Conservation (phyloP, 2,113 vertebrate genomes). For the Syngnathus typhle region DNA sequence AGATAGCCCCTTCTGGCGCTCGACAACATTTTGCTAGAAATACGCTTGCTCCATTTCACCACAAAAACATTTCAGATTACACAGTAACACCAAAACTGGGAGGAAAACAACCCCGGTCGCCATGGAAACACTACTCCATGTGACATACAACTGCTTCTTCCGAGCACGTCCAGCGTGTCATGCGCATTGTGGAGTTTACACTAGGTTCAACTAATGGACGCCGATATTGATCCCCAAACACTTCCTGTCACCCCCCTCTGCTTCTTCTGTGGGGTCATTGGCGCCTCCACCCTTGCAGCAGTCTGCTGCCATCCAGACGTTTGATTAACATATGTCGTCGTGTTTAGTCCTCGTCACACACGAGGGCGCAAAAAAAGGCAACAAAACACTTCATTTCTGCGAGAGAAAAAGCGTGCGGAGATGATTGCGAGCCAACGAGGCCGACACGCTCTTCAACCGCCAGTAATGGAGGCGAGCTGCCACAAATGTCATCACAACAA, state of each 20-base stretch:
- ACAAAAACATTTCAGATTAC: not conserved
- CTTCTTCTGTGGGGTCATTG: not conserved
- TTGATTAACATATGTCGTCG: slow-evolving; percentile 1
- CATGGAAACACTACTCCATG: not conserved
- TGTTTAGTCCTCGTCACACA: not conserved
- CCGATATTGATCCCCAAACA: not conserved
- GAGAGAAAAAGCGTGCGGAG: slow-evolving; percentile 30
- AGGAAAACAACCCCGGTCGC: not conserved
- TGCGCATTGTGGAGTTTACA: not conserved
- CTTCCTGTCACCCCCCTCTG: not conserved
- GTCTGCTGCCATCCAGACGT: not conserved
- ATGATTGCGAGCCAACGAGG: slow-evolving; percentile 45
- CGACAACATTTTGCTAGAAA: not conserved
- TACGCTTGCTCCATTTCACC: not conserved
- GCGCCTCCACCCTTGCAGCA: not conserved
- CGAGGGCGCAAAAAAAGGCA: not conserved
- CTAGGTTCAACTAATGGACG: not conserved
- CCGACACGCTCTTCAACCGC: slow-evolving; percentile 40
- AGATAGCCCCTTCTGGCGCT: no score
- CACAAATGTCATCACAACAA: slow-evolving; percentile 32
- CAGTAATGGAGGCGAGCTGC: slow-evolving; percentile 45
- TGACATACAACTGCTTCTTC: not conserved
- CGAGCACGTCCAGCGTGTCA: no score
- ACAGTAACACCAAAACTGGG: no score
- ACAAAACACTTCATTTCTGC: not conserved